Base-by-base conservation (phyloP, 2,888 invertebrate species). In the Tenodera sinensis region DNA sequence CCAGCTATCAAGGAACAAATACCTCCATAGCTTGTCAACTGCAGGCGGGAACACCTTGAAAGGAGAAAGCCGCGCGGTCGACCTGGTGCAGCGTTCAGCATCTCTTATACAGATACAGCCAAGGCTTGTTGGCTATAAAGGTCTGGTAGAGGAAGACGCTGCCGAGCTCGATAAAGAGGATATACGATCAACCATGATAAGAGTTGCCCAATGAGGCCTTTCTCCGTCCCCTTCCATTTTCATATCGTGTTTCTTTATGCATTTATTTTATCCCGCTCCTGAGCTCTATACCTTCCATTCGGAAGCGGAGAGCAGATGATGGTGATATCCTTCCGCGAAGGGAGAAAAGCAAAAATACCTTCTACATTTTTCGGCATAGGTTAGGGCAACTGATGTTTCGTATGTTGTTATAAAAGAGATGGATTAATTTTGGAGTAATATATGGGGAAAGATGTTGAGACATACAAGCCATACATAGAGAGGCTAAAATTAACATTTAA, bases 201-300 rank as follows among this genome's bases (percentile, higher is more conserved):
- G 88, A 47, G 28, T 27, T 12, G 47, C 30, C 30, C 28, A 34
- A 34, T 34, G 27, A 47, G 47, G 85, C 85, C 88, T 83, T 15
- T 47, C 42, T 15, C 42, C 83, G 42, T 30, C 87, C 28, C 28
- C 82, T 82, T 89, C 89, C 89, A 89, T 89, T 89, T 89, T 89
- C 89, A 89, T 89, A 89, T 89, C 89, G 85, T 30, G 81, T 89
- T 89, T 89, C 89, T 85, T 83, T 85, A 85, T 83, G 89, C 89
- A 89, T 89, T 83, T 83, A 47, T 85, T 47, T 28, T 85, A 71
- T 85, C 34, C 34, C 47, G 20, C 34, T 25, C 47, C 42, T 34
- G n/a, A 25, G 42, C n/a, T 85, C 47, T 34, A 47, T 6, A n/a
- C 30, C 34, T 28, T 83, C 34, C 84, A 84, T 34, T 84, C 42